These are phyloP conservation scores for Rhinatrema bivittatum DNA, from an alignment of 2,797 vertebrate genomes.

Conservation along the genomic window DNA sequence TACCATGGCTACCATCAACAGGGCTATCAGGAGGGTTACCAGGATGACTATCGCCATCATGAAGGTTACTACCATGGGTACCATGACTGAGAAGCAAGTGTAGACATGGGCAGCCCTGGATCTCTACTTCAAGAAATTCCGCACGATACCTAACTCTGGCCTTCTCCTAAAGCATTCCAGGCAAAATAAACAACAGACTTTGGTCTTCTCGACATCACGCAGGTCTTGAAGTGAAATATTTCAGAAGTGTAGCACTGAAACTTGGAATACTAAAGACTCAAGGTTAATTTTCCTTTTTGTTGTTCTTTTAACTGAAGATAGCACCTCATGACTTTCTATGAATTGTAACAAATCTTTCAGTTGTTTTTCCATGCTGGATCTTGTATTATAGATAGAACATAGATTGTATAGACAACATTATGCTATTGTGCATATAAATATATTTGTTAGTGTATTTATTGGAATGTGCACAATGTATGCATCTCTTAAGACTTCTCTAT, in stretches of 20 bases:
- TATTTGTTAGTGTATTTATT: constrained; percentile 63
- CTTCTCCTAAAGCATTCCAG: constrained; percentile 30
- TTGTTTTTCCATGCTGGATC: constrained; percentile 6
- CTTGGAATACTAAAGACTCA: constrained; percentile 45
- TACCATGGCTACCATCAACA: constrained; percentile 81
- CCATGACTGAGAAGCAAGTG: constrained; percentile 65
- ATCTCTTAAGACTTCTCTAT: too few species aligned
- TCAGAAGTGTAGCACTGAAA: too few species aligned
- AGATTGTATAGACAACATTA: constrained; percentile 23
- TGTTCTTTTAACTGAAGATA: constrained; percentile 31
- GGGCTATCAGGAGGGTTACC: constrained; percentile 90
- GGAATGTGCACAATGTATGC: constrained; percentile 40
- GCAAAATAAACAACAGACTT: constrained; percentile 38
- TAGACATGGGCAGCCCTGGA: constrained; percentile 10
- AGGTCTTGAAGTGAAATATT: constrained; percentile 29
- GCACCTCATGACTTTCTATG: constrained; percentile 25
- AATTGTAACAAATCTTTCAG: constrained; percentile 1
- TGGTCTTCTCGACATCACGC: constrained; percentile 32
- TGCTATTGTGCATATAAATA: constrained; percentile 10
- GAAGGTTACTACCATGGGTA: constrained; percentile 80
- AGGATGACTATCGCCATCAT: constrained; percentile 77
- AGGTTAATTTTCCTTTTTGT: too few species aligned
- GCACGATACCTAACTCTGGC: constrained; percentile 13
- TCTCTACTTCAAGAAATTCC: constrained; percentile 18
- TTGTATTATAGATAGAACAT: constrained; percentile 49